phyloP scores from a whole-genome alignment of 2,888 invertebrate species.

The Gerris lacustris region DNA sequence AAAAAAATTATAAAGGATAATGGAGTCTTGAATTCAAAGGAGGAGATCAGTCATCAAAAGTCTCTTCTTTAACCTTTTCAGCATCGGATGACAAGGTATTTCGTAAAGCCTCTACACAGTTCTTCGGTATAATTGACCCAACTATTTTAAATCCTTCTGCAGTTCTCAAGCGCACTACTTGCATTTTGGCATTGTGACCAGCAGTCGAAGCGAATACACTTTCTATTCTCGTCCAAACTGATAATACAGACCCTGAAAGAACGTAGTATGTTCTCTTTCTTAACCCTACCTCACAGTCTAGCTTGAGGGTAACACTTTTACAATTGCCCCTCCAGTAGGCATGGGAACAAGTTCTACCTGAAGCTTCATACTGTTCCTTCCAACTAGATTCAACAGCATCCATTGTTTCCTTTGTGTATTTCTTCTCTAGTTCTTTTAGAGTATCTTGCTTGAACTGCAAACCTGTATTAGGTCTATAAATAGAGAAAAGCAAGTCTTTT shows the following conservation, averaged over 20 bases:
- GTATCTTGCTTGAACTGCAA: slow-evolving; percentile 62
- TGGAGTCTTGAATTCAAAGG: background rate
- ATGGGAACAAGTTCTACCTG: slow-evolving; percentile 21
- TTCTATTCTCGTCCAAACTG: slow-evolving; percentile 22
- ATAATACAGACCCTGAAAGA: slow-evolving; percentile 22
- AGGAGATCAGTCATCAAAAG: slow-evolving; percentile 5
- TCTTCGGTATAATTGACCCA: slow-evolving; percentile 70
- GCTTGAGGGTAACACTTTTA: slow-evolving; percentile 13
- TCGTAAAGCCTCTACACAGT: slow-evolving; percentile 64
- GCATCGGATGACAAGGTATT: slow-evolving; percentile 69
- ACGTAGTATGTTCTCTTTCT: slow-evolving; percentile 21
- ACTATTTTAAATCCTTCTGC: slow-evolving; percentile 22
- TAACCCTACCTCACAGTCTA: slow-evolving; percentile 21
- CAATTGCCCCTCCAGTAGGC: slow-evolving; percentile 21
- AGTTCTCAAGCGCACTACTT: slow-evolving; percentile 23
- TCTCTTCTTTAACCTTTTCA: slow-evolving; percentile 56
- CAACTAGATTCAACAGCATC: slow-evolving; percentile 18
- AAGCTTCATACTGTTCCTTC: slow-evolving; percentile 18
- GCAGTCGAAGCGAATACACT: slow-evolving; percentile 14
- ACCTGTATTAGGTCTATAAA: slow-evolving; percentile 79
- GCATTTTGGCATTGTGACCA: slow-evolving; percentile 14
- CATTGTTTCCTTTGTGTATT: slow-evolving; percentile 58
- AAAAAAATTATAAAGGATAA: background rate
- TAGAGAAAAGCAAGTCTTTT: slow-evolving; percentile 35
- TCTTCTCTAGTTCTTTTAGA: slow-evolving; percentile 77